Evolutionary conservation across 2,888 invertebrate genomes (phyloP).

Genomic region (Metallyticus violacea): DNA sequence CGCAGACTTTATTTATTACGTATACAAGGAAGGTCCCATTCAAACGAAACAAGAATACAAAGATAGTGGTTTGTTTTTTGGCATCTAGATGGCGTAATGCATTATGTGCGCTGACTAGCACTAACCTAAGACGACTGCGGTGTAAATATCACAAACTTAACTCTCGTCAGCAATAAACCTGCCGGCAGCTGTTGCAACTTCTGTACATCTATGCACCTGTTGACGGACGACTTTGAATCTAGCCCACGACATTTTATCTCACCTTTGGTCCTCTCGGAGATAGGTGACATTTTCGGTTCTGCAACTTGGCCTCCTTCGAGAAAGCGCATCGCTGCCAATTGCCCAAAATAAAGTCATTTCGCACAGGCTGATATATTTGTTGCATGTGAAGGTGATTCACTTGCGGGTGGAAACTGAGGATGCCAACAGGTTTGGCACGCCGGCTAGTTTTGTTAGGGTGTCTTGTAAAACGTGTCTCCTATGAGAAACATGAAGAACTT

Average conservation of each 20-base stretch:
- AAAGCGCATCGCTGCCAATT: neutral
- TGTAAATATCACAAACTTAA: neutral
- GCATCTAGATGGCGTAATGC: neutral
- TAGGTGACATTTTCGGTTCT: neutral
- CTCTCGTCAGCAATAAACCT: neutral
- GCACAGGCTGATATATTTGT: neutral
- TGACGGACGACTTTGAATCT: neutral
- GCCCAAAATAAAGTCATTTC: constrained; percentile 11
- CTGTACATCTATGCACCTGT: neutral
- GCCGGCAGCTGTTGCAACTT: neutral
- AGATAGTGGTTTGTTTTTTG: neutral
- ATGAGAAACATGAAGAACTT: neutral
- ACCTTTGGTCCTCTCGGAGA: neutral
- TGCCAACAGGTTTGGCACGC: neutral
- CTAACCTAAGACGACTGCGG: neutral
- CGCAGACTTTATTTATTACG: no score
- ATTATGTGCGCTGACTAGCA: no score
- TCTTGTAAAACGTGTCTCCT: neutral
- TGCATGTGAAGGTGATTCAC: neutral
- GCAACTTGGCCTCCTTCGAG: neutral
- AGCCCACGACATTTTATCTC: neutral
- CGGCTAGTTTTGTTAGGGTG: neutral
- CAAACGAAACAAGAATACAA: no score
- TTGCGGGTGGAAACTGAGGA: neutral
- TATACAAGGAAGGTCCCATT: no score